These are phyloP conservation scores for Acrobasis consociella DNA, from an alignment of 2,888 invertebrate genomes.

Conservation along the genomic window DNA sequence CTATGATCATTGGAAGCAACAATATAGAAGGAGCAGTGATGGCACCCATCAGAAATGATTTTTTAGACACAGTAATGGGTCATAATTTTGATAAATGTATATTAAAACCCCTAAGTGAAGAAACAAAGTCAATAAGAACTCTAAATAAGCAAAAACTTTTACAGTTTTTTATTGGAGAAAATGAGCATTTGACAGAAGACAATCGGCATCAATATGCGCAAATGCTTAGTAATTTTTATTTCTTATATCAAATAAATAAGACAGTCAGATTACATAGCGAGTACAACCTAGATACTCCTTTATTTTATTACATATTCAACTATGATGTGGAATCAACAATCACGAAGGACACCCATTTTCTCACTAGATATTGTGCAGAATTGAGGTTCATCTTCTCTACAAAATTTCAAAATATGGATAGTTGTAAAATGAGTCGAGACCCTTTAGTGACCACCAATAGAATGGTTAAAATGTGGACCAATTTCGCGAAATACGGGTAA, in stretches of 20 bases:
- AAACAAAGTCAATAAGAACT: conserved; percentile 48
- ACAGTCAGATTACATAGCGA: conserved; percentile 63
- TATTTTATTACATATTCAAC: conserved; percentile 70
- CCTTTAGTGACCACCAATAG: conserved; percentile 59
- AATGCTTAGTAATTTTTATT: conserved; percentile 68
- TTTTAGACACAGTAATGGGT: conserved; percentile 60
- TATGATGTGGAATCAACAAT: conserved; percentile 65
- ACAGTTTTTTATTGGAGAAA: conserved; percentile 65
- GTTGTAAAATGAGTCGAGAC: conserved; percentile 63
- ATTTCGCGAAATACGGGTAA: conserved; percentile 78
- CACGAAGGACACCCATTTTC: conserved; percentile 48
- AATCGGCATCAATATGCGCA: conserved; percentile 66
- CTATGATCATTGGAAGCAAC: conserved; percentile 71
- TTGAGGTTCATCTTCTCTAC: conserved; percentile 66
- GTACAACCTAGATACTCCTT: conserved; percentile 55
- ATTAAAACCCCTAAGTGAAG: conserved; percentile 57
- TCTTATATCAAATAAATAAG: conserved; percentile 67
- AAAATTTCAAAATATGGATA: conserved; percentile 33
- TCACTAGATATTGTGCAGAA: conserved; percentile 69
- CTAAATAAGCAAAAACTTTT: conserved; percentile 59
- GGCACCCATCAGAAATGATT: conserved; percentile 50
- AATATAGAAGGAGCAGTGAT: conserved; percentile 62
- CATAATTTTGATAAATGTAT: conserved; percentile 57
- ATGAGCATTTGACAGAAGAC: conserved; percentile 54
- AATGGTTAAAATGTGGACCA: conserved; percentile 75